Base-by-base conservation (phyloP, 2,888 invertebrate species). In the Aricia artaxerxes region DNA sequence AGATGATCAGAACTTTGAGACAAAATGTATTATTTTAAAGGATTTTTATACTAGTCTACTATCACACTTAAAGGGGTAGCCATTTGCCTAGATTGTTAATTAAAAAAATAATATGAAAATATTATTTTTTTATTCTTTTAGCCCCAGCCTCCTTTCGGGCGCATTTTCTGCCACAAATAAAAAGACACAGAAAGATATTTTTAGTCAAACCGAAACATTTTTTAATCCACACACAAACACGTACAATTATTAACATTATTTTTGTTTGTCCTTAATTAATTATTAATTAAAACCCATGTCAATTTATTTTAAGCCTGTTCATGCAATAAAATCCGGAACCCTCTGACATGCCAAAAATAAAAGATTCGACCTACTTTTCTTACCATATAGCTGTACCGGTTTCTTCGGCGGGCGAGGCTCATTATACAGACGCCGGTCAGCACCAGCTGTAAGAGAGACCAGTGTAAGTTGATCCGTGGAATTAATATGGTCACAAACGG, bases 311-410 rank as follows among this genome's bases (percentile, higher is more conserved):
- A 69, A 53, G 6, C 53, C 38, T 16, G 38, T 5, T n/a, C 73
- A 40, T 73, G 73, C 73, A 73, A 16, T 38, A 40, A 73, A 73
- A 13, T 40, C 35, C 38, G 73, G 73, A 73, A 44, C 40, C 73
- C 40, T 40, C 16, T 24, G 31, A 77, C 81, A 82, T 82, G 82
- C 82, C 79, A 82, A 82, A 80, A 82, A 82, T 49, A 49, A 78
- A 53, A 77, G 60, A 79, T 82, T 79, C 60, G 80, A 92, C 93
- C 90, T 93, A 93, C 92, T 92, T 93, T 92, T 89, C 97, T 96
- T 95, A 98, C 98, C 97, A 98, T 95, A 93, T 97, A 97, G 90
- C 97, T 97, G 92, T 97, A 97, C 87, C 98, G 95, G 91, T 98
- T 97, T 85, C 97, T 96, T 83, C 98, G 95, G 80, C 97, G 95